Evolutionary conservation across 2,888 invertebrate species (phyloP), one percentile per base, ranked within the genome.

Genomic region (Ochropleura leucogaster): DNA sequence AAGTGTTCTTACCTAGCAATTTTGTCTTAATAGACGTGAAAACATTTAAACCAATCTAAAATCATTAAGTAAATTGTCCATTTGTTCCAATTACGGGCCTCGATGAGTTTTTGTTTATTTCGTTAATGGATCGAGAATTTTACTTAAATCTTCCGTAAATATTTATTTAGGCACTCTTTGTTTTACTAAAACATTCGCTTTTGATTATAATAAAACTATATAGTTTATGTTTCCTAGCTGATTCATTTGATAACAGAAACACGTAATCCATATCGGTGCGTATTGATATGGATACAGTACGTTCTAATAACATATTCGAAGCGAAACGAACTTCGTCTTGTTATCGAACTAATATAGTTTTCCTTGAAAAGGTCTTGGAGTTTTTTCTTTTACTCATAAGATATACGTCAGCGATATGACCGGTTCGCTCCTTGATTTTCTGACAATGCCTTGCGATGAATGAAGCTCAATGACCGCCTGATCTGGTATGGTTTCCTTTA

Each of bases 111-210:
- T 71, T 79, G 67, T 81, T 75, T 75, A 67, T 67, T 75, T 64
- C 64, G 60, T 72, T 70, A 82, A 82, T 82, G 68, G 67, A 66
- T 75, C 72, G 51, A 30, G 51, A 68, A 55, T 79, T 79, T 72
- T 69, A 53, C 72, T 71, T 71, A 62, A 82, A 82, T 65, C 30
- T 57, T 53, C 16, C 10, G 51, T 59, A 70, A 75, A 82, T 53
- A 79, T 82, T 82, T 70, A 82, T 59, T 75, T 75, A 65, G 79
- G 75, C 63, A 5, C 55, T 72, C 75, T 69, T 75, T 75, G 69
- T 59, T 68, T 57, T 66, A 53, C 62, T 68, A 69, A 80, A 55
- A 72, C 57, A 67, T 49, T 42, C 16, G 9, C 46, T 20, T 67
- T 71, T 62, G 72, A 72, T 57, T 66, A 51, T 64, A 64, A 60